Percentiles rank a stretch among this genome's conserved stretches.
These are phyloP conservation scores for Acropora tenuis DNA, from an alignment of 64 coral and sea anemone genomes.

Conservation along the genomic window DNA sequence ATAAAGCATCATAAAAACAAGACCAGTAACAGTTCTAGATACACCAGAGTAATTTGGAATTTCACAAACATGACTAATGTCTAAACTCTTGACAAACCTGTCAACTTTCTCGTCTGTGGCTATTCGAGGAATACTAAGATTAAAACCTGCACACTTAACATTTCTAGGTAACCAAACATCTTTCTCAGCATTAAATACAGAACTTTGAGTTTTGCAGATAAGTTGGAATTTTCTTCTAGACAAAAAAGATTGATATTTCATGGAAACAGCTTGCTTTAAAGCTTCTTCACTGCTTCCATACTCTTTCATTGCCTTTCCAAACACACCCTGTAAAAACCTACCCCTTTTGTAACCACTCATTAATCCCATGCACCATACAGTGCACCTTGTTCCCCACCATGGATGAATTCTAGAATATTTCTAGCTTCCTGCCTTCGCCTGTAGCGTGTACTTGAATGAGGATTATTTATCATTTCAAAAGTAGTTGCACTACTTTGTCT, in stretches of 20 bases:
- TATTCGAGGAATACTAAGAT: background rate
- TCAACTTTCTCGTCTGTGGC: conserved; percentile 4
- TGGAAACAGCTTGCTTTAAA: conserved; percentile 22
- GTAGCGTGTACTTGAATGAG: too few relatives aligned
- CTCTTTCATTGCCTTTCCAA: background rate
- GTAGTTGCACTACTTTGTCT: too few relatives aligned
- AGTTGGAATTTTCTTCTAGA: conserved; percentile 9
- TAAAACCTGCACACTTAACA: background rate
- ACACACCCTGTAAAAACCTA: too few relatives aligned
- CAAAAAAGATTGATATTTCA: conserved; percentile 19
- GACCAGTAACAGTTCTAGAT: too few relatives aligned
- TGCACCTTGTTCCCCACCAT: too few relatives aligned
- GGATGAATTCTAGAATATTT: too few relatives aligned
- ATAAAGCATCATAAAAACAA: too few relatives aligned
- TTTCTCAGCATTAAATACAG: background rate
- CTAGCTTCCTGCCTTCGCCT: too few relatives aligned
- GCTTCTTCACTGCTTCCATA: background rate
- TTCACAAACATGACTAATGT: conserved; percentile 5
- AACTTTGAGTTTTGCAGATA: conserved; percentile 29
- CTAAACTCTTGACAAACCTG: conserved; percentile 12
- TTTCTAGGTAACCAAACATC: conserved; percentile 8
- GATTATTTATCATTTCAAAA: too few relatives aligned
- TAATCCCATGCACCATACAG: too few relatives aligned
- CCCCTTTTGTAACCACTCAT: too few relatives aligned
- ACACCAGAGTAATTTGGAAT: background rate